Evolutionary conservation across 2,888 invertebrate species (phyloP), one percentile per base, ranked within the genome.

Genomic region (Dasypogon diadema): DNA sequence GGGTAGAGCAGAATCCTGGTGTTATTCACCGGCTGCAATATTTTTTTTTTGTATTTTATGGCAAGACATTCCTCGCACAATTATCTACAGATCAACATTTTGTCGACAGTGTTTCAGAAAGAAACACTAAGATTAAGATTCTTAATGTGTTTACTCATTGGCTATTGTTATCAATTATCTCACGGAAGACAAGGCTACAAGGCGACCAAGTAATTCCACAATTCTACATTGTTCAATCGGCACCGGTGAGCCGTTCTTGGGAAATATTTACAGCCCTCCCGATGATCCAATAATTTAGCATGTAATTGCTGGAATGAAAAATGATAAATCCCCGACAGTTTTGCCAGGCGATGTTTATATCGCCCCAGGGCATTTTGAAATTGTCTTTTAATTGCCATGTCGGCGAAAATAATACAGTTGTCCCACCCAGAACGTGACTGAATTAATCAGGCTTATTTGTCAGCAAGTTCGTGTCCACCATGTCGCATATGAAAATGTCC

Each of bases 371-470:
- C 65, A 65, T 48, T 46, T 65, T 65, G 14, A 65, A 48, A 46
- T 65, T 65, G 48, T 65, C 42, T 46, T 65, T 65, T 65, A 65
- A 65, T 65, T 48, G 24, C 65, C 24, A 24, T 18, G n/a, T 21
- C 65, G 24, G 24, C 37, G 21, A 60, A 37, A 37, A 34, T 34
- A 60, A 60, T 12, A 60, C 60, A 37, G 18, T 60, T 60, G 60
- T 60, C 60, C 60, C 60, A 60, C 60, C 60, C 60, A 60, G 60
- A 60, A 60, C 60, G 60, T 60, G 60, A 60, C 60, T 60, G 37
- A 34, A 60, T 60, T 60, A 60, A 60, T 60, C 60, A 60, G 37
- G 60, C 60, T 10, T 60, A 60, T 60, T 60, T 60, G 60, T 60
- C 60, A 60, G 60, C 37, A 26, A 60, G 60, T 37, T 60, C 60